A percentile compares a stretch with the other conserved stretches of the same genome.
Evolutionary conservation across 2,113 vertebrate species (phyloP).

Genomic region (Brachypteracias leptosomus): DNA sequence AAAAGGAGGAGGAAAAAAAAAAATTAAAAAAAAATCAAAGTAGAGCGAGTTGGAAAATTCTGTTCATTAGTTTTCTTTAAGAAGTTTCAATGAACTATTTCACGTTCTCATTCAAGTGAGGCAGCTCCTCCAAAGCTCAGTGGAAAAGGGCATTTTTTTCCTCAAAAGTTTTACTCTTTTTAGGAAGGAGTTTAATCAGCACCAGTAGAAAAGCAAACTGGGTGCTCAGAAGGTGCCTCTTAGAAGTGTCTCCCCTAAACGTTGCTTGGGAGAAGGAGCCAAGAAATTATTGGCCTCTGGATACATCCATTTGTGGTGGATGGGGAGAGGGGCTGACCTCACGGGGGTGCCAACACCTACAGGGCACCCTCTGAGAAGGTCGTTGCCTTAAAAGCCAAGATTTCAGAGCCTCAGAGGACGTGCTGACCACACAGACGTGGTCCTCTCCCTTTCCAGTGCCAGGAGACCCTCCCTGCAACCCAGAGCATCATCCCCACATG

Average conservation of each 20-base stretch:
- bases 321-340: background rate
- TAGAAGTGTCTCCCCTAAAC: background rate
- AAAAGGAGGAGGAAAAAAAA: slow-evolving; percentile 3
- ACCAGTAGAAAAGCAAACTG: background rate
- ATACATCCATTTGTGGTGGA: background rate
- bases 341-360: background rate
- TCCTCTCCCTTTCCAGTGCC: background rate
- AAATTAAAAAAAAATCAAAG: slow-evolving; percentile 22
- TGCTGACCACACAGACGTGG: background rate
- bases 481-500: background rate
- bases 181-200: background rate
- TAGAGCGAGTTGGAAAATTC: slow-evolving; percentile 67
- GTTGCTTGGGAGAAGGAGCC: background rate
- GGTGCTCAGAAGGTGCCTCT: background rate
- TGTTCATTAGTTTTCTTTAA: slow-evolving; percentile 45
- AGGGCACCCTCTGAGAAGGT: background rate
- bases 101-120: slow-evolving; percentile 24
- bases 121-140: background rate
- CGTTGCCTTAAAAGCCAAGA: background rate
- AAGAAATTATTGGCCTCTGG: background rate
- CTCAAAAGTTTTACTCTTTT: background rate
- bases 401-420: background rate
- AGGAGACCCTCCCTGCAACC: background rate
- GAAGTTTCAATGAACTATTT: slow-evolving; percentile 57
- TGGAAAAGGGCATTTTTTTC: background rate